Evolutionary conservation across 2,113 vertebrate genomes (phyloP).

Genomic region (Ceyx cyanopectus): DNA sequence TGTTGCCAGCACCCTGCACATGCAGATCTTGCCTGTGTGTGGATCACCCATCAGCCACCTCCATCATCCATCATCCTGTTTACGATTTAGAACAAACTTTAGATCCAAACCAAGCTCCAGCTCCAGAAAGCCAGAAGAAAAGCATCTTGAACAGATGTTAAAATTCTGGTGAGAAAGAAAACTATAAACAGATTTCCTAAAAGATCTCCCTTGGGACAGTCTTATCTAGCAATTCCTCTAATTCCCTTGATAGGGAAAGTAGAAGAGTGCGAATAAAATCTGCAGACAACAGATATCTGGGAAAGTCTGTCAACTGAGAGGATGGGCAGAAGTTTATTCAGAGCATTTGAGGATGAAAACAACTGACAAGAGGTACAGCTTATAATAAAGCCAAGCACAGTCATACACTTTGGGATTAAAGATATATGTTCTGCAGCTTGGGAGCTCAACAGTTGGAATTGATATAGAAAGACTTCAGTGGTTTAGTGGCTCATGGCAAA

Average conservation of each 20-base stretch:
- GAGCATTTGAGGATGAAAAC: constrained; percentile 6
- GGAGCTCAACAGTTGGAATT: constrained; percentile 29
- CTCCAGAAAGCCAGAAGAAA: not conserved
- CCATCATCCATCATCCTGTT: constrained; percentile 21
- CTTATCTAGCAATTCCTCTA: constrained; percentile 39
- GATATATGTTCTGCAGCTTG: constrained; percentile 9
- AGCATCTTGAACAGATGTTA: constrained; percentile 39
- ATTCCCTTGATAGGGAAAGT: constrained; percentile 39
- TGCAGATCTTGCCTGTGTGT: fast-evolving
- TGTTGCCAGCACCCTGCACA: not conserved
- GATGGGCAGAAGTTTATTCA: not conserved
- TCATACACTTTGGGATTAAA: constrained; percentile 46
- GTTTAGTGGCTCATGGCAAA: constrained; percentile 19
- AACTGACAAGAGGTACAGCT: not conserved
- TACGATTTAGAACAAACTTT: not conserved
- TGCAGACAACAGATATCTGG: constrained; percentile 28
- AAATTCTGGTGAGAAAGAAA: constrained; percentile 51
- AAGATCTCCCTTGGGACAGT: constrained; percentile 36
- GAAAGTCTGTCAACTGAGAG: constrained; percentile 30
- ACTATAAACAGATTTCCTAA: constrained; percentile 58
- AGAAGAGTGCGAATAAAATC: not conserved
- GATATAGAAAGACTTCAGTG: not conserved
- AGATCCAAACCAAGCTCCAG: constrained; percentile 35
- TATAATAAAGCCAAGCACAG: constrained; percentile 21
- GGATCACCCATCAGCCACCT: not conserved